Evolutionary conservation across 2,888 invertebrate genomes (phyloP), one percentile per base, ranked within the genome.

Genomic region (Drosophila kanekoi): DNA sequence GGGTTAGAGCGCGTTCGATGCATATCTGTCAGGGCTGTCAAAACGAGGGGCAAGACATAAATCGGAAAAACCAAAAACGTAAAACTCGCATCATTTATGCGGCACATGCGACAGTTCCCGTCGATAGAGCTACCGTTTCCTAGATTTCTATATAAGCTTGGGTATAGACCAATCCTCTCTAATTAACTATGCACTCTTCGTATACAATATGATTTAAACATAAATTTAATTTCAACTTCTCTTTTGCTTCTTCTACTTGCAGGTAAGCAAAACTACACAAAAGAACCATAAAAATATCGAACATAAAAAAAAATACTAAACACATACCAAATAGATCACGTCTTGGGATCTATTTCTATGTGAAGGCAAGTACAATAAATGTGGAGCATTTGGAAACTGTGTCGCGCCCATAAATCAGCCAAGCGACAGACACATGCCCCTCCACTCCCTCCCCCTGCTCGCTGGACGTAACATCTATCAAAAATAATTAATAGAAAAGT

Each of bases 11-110:
- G 41, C 11, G 14, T 23, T 41, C 64, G 80, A 86, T 86, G 86
- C 82, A 89, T 86, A 86, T 86, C 86, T 85, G 81, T 77, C 89
- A 79, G 71, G 65, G 78, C 79, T 84, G 89, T 89, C 89, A 87
- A 87, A 86, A 81, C 72, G 79, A 74, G 13, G 72, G 74, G 45
- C 54, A 57, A 58, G 63, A 51, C 73, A 62, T 65, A 73, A 75
- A 61, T 66, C 58, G 62, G 28, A 60, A 47, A 47, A 65, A 54
- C 52, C 47, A 52, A 28, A 44, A 68, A 69, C 54, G 14, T 8
- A 16, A 38, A 13, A 44, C 32, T 38, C 35, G 72, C 65, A 86
- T 81, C 77, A 86, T 79, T 86, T 86, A 82, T 86, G 77, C 77
- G 74, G 83, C 80, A 78, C 85, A 84, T 81, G 85, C 79, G 71